phyloP scores from a whole-genome alignment of 2,113 vertebrate species.

The Grallaria varia region DNA sequence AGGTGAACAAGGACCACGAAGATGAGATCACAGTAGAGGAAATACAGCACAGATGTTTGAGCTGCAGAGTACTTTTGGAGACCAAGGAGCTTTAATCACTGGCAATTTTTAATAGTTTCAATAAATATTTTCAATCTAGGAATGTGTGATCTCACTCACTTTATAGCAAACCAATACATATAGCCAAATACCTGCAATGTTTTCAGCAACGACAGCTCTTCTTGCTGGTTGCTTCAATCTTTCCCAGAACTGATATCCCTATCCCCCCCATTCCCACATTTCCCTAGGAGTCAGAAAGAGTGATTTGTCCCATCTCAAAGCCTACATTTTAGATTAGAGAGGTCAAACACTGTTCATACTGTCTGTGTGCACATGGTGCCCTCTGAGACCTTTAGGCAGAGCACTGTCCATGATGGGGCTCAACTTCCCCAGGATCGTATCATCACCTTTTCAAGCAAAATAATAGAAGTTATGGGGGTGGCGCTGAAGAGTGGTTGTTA shows the following conservation, averaged over 20 bases:
- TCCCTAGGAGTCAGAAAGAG: neutral
- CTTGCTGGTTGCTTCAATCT: neutral
- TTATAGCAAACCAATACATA: neutral
- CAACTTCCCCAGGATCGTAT: neutral
- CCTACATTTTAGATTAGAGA: neutral
- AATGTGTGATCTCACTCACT: neutral
- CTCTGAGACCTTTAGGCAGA: neutral
- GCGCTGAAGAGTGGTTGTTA: neutral
- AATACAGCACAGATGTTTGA: neutral
- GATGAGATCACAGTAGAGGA: neutral
- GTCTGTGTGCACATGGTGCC: neutral
- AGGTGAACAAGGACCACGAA: neutral
- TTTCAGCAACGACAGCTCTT: neutral
- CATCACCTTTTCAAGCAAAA: conserved; percentile 9
- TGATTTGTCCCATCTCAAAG: neutral
- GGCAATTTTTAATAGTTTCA: neutral
- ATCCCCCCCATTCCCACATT: neutral
- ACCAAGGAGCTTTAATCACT: neutral
- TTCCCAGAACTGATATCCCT: neutral
- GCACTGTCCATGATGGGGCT: neutral
- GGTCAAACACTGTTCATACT: neutral
- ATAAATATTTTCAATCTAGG: neutral
- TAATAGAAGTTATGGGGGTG: neutral
- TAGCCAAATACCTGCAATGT: neutral
- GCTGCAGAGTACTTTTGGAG: neutral